Evolutionary conservation across 1,140 invertebrate genomes (phyloP).

Genomic region (Venturia canescens): DNA sequence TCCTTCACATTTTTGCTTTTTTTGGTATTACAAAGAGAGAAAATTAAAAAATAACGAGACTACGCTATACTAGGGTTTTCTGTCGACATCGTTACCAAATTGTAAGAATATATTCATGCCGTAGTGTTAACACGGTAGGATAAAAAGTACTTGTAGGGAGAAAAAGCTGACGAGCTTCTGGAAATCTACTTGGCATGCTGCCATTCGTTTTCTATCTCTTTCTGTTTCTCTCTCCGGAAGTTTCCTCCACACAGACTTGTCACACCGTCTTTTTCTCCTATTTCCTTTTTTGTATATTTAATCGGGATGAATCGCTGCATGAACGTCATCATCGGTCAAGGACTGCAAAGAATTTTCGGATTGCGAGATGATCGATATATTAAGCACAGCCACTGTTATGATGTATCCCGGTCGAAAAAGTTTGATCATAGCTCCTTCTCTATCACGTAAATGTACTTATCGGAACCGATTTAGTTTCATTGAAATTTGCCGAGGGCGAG

Average conservation of each 20-base stretch:
- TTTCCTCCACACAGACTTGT: background rate
- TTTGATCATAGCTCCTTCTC: too few species aligned
- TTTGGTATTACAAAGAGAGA: background rate
- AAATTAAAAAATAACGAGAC: background rate
- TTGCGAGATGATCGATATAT: too few species aligned
- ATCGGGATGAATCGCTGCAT: too few species aligned
- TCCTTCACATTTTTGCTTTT: background rate
- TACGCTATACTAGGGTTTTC: background rate
- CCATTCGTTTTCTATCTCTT: constrained; percentile 8
- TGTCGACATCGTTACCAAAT: background rate
- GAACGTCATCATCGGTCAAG: too few species aligned
- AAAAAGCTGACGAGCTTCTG: constrained; percentile 31
- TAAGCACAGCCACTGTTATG: too few species aligned
- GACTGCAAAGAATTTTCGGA: too few species aligned
- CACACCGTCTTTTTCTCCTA: background rate
- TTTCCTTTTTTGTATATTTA: too few species aligned
- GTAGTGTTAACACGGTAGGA: background rate
- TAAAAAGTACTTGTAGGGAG: background rate
- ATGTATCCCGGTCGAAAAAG: too few species aligned
- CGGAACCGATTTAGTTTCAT: too few species aligned
- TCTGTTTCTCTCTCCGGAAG: background rate
- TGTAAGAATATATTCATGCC: background rate
- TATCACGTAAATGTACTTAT: too few species aligned
- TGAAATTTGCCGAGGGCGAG: too few species aligned
- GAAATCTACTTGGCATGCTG: constrained; percentile 27